These are phyloP conservation scores for Platichthys flesus DNA, from an alignment of 2,113 vertebrate species.

Conservation along the genomic window DNA sequence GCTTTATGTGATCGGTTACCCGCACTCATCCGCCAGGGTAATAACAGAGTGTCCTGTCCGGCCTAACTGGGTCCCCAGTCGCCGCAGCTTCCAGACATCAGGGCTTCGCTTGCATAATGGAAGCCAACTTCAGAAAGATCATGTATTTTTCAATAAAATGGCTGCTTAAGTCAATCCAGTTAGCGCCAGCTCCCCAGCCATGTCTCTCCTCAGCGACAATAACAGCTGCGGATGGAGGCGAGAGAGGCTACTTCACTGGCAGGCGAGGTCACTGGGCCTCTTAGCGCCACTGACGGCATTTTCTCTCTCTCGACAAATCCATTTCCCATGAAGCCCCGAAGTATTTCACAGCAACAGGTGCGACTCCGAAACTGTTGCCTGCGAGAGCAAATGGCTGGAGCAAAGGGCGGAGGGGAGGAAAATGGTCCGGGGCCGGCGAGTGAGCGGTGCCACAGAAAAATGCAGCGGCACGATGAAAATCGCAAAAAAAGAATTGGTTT, in stretches of 20 bases:
- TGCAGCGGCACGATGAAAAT: not conserved
- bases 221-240: constrained; percentile 60
- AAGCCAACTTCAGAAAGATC: constrained; percentile 48
- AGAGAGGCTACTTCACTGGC: constrained; percentile 39
- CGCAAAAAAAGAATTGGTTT: constrained; percentile 10
- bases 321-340: constrained; percentile 48
- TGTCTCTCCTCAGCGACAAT: constrained; percentile 38
- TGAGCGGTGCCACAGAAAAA: not conserved
- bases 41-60: not conserved
- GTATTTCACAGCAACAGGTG: constrained; percentile 67
- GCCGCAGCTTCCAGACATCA: constrained; percentile 28
- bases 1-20: constrained; percentile 27
- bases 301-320: constrained; percentile 58
- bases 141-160: constrained; percentile 54
- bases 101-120: constrained; percentile 28
- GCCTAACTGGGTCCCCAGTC: not conserved
- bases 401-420: not conserved
- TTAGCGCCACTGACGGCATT: constrained; percentile 39
- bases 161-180: constrained; percentile 50
- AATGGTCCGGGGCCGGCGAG: not conserved
- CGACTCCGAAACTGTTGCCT: constrained; percentile 30
- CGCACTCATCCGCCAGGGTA: constrained; percentile 13
- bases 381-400: constrained; percentile 27
- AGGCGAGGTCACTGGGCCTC: constrained; percentile 50
- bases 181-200: constrained; percentile 12